phyloP scores from a whole-genome alignment of 2,113 vertebrate species.

The Eurypyga helias region DNA sequence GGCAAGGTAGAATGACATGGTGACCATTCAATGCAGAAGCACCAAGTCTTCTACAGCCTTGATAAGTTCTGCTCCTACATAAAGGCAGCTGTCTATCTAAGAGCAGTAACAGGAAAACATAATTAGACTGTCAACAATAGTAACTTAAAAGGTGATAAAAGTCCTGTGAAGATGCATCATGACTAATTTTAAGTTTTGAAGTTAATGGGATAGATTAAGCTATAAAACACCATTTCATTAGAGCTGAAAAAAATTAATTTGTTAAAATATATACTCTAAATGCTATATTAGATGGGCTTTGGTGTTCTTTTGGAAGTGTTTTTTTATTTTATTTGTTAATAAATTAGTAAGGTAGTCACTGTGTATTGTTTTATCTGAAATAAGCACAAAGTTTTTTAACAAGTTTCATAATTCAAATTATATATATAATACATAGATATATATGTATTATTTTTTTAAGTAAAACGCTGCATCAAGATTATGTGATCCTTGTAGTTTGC shows the following conservation, averaged over 20 bases:
- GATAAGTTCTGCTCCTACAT: constrained; percentile 24
- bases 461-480: not conserved
- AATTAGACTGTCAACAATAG: constrained; percentile 35
- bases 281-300: not conserved
- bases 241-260: not conserved
- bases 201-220: not conserved
- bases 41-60: not conserved
- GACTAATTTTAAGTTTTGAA: constrained; percentile 34
- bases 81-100: not conserved
- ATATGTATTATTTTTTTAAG: not conserved
- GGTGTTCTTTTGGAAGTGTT: not conserved
- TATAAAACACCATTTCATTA: not conserved
- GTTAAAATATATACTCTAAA: not conserved
- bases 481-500: not conserved
- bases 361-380: not conserved
- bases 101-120: not conserved
- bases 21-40: not conserved
- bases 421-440: not conserved
- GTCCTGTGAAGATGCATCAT: not conserved
- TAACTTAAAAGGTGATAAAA: not conserved
- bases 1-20: not conserved
- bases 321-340: not conserved
- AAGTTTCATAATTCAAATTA: constrained; percentile 22
- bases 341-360: not conserved
- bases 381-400: not conserved